Percentiles rank a stretch among this genome's conserved stretches.
phyloP scores from a whole-genome alignment of 1,140 invertebrate genomes.

The Pristionchus pacificus region DNA sequence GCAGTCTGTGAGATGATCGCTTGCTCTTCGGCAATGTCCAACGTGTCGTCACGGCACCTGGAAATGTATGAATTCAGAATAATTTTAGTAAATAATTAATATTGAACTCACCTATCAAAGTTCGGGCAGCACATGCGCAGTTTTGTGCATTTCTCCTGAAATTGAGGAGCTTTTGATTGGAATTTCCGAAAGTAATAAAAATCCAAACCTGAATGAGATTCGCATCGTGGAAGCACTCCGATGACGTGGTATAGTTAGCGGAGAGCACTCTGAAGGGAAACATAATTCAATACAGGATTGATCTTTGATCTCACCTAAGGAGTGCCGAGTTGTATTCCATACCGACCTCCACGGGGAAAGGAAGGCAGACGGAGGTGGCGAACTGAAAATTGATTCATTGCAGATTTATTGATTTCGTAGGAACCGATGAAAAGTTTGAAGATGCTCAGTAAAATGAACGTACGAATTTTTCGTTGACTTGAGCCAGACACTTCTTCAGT shows the following conservation, averaged over 20 bases:
- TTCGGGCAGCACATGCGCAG: conserved; percentile 29
- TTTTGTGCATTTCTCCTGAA: conserved; percentile 26
- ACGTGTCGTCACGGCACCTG: conserved; percentile 29
- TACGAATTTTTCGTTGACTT: conserved; percentile 23
- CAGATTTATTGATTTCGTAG: not conserved
- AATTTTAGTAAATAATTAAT: not conserved
- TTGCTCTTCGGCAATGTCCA: conserved; percentile 20
- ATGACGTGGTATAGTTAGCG: conserved; percentile 14
- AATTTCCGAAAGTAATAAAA: too few species aligned
- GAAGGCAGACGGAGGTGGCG: conserved; percentile 17
- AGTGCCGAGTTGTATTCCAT: conserved; percentile 13
- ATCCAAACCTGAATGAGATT: conserved; percentile 29
- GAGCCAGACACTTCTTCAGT: conserved; percentile 19
- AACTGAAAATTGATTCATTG: conserved; percentile 20
- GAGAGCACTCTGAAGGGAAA: conserved; percentile 7
- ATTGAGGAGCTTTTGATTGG: too few species aligned
- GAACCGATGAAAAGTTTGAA: not conserved
- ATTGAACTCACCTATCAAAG: conserved; percentile 25
- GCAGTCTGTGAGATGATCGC: conserved; percentile 24
- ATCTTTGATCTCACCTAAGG: not conserved
- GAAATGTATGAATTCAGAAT: conserved; percentile 1
- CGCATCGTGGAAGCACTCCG: conserved; percentile 27
- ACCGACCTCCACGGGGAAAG: conserved; percentile 9
- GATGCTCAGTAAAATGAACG: not conserved
- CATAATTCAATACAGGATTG: not conserved